Conservation (phyloP, 1,140 invertebrate species). For the Melanaphis sacchari region DNA sequence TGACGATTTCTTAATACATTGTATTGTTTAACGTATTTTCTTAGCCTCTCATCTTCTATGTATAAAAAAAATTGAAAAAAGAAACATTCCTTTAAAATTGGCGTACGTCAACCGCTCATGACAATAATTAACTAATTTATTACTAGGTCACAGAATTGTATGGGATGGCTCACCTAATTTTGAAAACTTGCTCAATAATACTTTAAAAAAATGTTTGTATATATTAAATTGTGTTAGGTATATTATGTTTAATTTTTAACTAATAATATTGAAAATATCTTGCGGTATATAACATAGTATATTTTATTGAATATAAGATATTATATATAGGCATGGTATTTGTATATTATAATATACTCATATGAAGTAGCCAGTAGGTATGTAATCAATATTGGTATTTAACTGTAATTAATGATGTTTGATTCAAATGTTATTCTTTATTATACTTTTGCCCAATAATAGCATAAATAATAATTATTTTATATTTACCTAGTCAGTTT, state of each 20-base stretch:
- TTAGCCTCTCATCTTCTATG: neutral
- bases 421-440: neutral
- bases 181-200: neutral
- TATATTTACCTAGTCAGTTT: neutral
- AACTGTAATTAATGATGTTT: constrained; percentile 43
- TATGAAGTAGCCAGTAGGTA: neutral
- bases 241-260: neutral
- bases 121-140: constrained; percentile 44
- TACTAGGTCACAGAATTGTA: neutral
- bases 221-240: neutral
- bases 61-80: neutral
- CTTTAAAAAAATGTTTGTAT: neutral
- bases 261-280: too few species aligned
- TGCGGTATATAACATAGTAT: neutral
- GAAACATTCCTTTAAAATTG: constrained; percentile 43
- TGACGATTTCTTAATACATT: neutral
- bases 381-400: neutral
- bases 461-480: neutral
- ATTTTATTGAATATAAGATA: neutral
- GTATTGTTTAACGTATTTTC: neutral
- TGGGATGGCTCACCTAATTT: neutral
- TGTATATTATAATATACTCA: neutral
- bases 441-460: constrained; percentile 1
- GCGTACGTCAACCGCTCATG: neutral
- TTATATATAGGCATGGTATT: neutral